Evolutionary conservation across 2,888 invertebrate genomes (phyloP), one percentile per base, ranked within the genome.

Genomic region (Bhutanitis thaidina): DNA sequence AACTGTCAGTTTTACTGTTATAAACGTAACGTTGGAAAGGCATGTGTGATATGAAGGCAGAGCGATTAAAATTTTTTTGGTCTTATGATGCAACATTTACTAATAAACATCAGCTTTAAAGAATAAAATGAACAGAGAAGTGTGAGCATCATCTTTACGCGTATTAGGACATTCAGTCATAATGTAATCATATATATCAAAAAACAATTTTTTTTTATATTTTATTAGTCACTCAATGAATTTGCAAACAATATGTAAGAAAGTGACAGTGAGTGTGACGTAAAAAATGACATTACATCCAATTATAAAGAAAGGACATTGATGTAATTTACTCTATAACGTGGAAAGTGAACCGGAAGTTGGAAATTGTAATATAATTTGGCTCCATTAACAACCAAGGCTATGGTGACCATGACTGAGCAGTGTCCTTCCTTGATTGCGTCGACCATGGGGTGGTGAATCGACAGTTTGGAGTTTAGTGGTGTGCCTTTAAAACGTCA

Each of bases 361-460:
- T 47, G 10, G 29, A 43, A 40, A 47, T 52, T 27, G 38, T 38
- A 47, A 20, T 30, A 39, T 45, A 35, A 48, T 55, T 39, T 52
- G 45, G 49, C 50, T 27, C 44, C 45, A 50, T 49, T 52, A 54
- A 35, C 39, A 53, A 29, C n/a, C 47, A 53, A 55, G 55, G 60
- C 52, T 53, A 48, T 47, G 47, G 55, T 43, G 59, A 51, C 61
- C 59, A 52, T 62, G 61, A 57, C 56, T 47, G 52, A 41, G 54
- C 55, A 43, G 46, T 53, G 52, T 44, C 37, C 37, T 58, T 53
- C 61, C 61, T 61, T 59, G 54, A 48, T 34, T 15, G 1, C 37
- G 12, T 16, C 37, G 50, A 38, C 41, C 45, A 27, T 43, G 45
- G 43, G 45, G 46, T 51, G 52, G 49, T 52, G 49, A 55, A 36